These are phyloP conservation scores for Hippolais icterina DNA, from an alignment of 2,113 vertebrate genomes.

Conservation along the genomic window DNA sequence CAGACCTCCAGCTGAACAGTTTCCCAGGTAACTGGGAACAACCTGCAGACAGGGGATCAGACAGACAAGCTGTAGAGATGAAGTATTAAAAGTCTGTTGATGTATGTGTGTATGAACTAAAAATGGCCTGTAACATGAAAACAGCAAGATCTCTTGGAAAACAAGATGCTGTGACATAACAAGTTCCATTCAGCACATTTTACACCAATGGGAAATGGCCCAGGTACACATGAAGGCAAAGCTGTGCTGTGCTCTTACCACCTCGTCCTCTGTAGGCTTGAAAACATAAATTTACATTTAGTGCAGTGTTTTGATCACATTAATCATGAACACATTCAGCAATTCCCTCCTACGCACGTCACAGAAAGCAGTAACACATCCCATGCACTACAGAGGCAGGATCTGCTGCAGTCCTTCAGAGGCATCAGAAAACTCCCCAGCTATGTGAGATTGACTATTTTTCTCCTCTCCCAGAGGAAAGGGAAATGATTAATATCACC, in stretches of 20 bases:
- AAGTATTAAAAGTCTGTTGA: constrained; percentile 24
- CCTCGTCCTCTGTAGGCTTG: constrained; percentile 94
- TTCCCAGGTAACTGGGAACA: neutral
- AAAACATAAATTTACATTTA: constrained; percentile 90
- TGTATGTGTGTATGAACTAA: neutral
- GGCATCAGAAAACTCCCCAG: neutral
- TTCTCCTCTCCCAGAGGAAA: neutral
- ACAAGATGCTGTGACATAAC: neutral
- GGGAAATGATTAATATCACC: neutral
- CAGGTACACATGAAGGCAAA: constrained; percentile 67
- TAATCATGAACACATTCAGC: constrained; percentile 35
- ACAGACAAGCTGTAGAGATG: constrained; percentile 43
- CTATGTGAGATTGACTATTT: rapidly evolving
- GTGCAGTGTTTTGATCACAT: constrained; percentile 60
- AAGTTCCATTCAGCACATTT: constrained; percentile 13
- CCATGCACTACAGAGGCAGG: neutral
- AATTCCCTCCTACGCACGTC: neutral
- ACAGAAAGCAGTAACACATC: neutral
- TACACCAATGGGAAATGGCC: constrained; percentile 62
- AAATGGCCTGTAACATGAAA: constrained; percentile 17
- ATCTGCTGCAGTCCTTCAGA: neutral
- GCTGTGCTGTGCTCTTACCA: constrained; percentile 85
- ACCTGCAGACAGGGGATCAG: constrained; percentile 22
- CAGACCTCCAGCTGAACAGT: constrained; percentile 15
- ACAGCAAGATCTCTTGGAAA: constrained; percentile 9